These are phyloP conservation scores for Agapostemon virescens DNA, from an alignment of 2,888 invertebrate species.

Conservation along the genomic window DNA sequence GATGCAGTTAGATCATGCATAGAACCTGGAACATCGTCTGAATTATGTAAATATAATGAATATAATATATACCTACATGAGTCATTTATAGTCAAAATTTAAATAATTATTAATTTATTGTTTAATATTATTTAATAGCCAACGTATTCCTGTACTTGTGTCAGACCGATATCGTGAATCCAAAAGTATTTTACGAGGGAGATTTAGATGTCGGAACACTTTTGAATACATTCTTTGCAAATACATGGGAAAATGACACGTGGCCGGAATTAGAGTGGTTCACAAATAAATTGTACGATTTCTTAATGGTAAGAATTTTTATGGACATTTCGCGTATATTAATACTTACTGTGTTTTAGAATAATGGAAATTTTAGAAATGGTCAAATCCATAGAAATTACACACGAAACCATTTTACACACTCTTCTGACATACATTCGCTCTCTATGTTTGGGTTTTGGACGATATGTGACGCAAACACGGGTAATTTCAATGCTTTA, in stretches of 20 bases:
- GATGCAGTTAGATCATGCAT: conserved; percentile 68
- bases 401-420: conserved; percentile 82
- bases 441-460: conserved; percentile 85
- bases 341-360: conserved; percentile 77
- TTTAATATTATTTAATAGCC: conserved; percentile 74
- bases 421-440: conserved; percentile 83
- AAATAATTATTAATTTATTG: conserved; percentile 19
- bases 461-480: conserved; percentile 83
- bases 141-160: conserved; percentile 81
- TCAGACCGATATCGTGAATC: conserved; percentile 81
- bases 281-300: conserved; percentile 82
- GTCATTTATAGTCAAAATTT: not conserved
- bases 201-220: conserved; percentile 83
- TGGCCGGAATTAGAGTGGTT: conserved; percentile 89
- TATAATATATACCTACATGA: conserved; percentile 1
- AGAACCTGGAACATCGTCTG: conserved; percentile 66
- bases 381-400: conserved; percentile 82
- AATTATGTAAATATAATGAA: conserved; percentile 72
- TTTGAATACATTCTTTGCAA: conserved; percentile 82
- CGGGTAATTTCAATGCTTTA: conserved; percentile 73
- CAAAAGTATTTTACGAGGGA: conserved; percentile 85
- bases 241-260: conserved; percentile 80
- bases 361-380: conserved; percentile 83
- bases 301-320: conserved; percentile 3
- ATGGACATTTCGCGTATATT: conserved; percentile 10